Evolutionary conservation across 2,113 vertebrate genomes (phyloP).

Genomic region (Zosterops japonicus): DNA sequence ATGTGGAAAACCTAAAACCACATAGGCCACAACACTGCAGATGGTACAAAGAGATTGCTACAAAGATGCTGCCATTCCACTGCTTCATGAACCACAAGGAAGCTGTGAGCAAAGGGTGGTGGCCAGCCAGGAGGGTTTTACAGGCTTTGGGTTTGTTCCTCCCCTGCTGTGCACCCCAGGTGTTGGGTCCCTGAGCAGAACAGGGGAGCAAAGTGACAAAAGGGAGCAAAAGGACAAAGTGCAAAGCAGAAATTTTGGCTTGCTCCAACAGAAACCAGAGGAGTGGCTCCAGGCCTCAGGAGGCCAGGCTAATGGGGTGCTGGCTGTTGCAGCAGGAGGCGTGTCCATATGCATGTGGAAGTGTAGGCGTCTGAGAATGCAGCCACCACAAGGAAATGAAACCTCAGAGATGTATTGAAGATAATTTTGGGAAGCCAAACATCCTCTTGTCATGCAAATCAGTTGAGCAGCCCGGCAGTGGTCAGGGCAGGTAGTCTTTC

Average conservation of each 20-base stretch:
- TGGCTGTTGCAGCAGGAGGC: accelerated
- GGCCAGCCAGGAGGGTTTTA: neutral
- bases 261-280: neutral
- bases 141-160: neutral
- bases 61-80: neutral
- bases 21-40: accelerated
- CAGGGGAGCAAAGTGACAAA: neutral
- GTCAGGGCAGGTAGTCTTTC: constrained; percentile 67
- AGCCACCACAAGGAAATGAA: neutral
- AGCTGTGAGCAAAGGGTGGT: accelerated
- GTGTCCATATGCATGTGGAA: accelerated
- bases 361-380: neutral
- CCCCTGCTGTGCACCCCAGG: accelerated
- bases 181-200: accelerated
- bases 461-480: constrained; percentile 81
- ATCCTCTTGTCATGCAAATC: constrained; percentile 81
- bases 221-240: neutral
- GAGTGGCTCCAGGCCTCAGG: no score
- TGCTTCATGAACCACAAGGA: neutral
- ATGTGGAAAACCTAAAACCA: neutral
- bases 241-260: neutral
- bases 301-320: neutral
- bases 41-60: neutral
- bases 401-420: neutral
- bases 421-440: neutral